A percentile compares a stretch with the other conserved stretches of the same genome.
Conservation (phyloP, 1,140 invertebrate genomes). For the Zaprionus kolodkinae region DNA sequence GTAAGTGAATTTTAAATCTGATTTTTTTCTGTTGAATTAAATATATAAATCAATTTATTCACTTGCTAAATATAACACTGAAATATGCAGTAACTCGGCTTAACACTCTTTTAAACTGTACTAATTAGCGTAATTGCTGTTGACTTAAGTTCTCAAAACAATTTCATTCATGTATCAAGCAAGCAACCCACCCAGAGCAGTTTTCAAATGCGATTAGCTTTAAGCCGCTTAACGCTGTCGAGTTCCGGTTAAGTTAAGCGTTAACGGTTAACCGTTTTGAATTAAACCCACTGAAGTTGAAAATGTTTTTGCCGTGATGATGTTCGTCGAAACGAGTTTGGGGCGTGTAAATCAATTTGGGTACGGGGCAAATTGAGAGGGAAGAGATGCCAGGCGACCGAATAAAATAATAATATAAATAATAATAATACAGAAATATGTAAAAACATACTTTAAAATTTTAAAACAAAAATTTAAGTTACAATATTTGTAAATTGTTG, state of each 20-base stretch:
- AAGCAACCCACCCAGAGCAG: background rate
- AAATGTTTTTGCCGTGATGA: slow-evolving; percentile 35
- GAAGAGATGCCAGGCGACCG: background rate
- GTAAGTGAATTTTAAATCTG: too few relatives aligned
- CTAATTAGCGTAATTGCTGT: slow-evolving; percentile 1
- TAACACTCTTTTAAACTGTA: background rate
- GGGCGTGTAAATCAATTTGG: slow-evolving; percentile 12
- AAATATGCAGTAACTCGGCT: background rate
- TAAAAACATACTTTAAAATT: too few relatives aligned
- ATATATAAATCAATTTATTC: too few relatives aligned
- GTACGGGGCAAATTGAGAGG: slow-evolving; percentile 9
- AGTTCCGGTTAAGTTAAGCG: slow-evolving; percentile 31
- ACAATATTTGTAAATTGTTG: too few relatives aligned
- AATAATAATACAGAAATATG: too few relatives aligned
- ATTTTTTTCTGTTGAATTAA: too few relatives aligned
- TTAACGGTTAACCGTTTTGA: slow-evolving; percentile 34
- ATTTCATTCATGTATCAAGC: slow-evolving; percentile 23
- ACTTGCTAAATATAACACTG: background rate
- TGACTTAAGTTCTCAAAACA: slow-evolving; percentile 5
- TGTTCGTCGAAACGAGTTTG: background rate
- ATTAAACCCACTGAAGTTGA: slow-evolving; percentile 60
- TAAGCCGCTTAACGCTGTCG: slow-evolving; percentile 38
- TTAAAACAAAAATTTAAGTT: too few relatives aligned
- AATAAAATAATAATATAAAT: too few relatives aligned
- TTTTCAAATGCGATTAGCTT: slow-evolving; percentile 17